phyloP scores from a whole-genome alignment of 2,113 vertebrate species.

The Andinoacara biseriatus region DNA sequence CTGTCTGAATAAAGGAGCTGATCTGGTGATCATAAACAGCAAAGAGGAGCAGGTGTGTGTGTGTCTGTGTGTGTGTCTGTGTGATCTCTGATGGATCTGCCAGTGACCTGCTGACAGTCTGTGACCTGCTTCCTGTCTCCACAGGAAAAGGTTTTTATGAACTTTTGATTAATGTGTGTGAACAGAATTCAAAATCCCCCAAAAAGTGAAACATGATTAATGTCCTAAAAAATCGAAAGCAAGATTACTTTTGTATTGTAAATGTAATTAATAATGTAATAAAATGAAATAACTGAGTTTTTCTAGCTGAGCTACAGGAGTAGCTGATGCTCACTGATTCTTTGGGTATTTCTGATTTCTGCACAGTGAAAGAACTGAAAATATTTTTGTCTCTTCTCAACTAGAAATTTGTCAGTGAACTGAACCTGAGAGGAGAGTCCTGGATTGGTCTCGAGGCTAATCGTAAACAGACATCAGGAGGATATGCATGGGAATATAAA shows the following conservation, averaged over 20 bases:
- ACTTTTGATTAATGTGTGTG: too few species aligned
- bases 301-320: not conserved
- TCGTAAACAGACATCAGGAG: not conserved
- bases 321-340: not conserved
- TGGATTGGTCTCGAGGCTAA: not conserved
- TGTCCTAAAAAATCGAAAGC: too few species aligned
- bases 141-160: too few species aligned
- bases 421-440: accelerated
- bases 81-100: not conserved
- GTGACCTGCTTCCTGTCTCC: not conserved
- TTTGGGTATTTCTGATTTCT: not conserved
- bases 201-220: too few species aligned
- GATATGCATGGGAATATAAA: too few species aligned
- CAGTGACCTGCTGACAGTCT: accelerated
- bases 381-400: too few species aligned
- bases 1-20: not conserved
- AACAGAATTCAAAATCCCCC: too few species aligned
- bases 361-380: not conserved
- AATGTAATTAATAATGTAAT: too few species aligned
- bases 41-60: not conserved
- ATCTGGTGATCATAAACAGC: not conserved
- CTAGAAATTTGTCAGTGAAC: too few species aligned
- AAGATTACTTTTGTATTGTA: too few species aligned
- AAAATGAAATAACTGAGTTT: not conserved
- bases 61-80: not conserved